Conservation (phyloP, 2,797 vertebrate species). For the Rhinichthys osculus region DNA sequence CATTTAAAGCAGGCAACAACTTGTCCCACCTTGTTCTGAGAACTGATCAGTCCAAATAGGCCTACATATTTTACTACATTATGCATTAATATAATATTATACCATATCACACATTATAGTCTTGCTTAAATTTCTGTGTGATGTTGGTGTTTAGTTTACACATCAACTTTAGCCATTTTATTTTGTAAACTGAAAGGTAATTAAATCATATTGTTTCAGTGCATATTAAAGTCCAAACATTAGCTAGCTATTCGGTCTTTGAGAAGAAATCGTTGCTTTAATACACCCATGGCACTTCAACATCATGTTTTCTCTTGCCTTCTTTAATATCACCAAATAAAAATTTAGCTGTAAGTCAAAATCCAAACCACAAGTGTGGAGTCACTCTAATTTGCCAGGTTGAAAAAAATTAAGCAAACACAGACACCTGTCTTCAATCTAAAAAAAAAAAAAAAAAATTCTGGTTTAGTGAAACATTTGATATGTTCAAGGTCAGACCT, state of each 20-base stretch:
- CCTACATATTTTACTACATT: background rate
- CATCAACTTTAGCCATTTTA: background rate
- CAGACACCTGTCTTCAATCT: constrained; percentile 35
- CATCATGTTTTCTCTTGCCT: constrained; percentile 11
- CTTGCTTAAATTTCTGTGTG: background rate
- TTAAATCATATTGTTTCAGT: background rate
- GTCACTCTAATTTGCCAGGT: constrained; percentile 10
- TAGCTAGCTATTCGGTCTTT: background rate
- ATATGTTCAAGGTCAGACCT: constrained; percentile 18
- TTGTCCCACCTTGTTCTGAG: background rate
- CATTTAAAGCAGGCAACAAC: background rate
- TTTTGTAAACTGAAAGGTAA: background rate
- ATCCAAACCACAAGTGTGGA: constrained; percentile 35
- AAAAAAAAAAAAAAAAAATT: background rate
- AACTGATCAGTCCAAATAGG: background rate
- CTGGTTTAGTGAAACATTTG: constrained; percentile 16
- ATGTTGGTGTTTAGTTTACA: background rate
- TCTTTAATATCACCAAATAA: background rate
- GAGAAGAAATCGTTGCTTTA: background rate
- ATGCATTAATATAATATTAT: no score
- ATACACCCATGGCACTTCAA: background rate
- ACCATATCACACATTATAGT: background rate
- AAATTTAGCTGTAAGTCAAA: constrained; percentile 17
- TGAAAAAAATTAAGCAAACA: background rate
- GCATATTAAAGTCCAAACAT: background rate